Percentiles rank a stretch among this genome's conserved stretches.
phyloP scores from a whole-genome alignment of 2,888 invertebrate species.

The Cataglyphis altisquamis region DNA sequence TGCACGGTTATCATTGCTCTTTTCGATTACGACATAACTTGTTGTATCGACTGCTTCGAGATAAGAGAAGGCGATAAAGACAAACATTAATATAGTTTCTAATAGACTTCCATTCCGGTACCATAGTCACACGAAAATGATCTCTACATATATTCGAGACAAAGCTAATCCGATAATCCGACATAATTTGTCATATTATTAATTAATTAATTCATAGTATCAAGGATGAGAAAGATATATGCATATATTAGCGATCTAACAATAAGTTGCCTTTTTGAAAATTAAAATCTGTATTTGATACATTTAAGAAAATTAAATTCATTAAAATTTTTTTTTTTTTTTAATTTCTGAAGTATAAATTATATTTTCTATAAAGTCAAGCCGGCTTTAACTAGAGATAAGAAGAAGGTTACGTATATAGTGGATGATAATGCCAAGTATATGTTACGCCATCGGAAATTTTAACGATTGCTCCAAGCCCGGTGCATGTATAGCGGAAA shows the following conservation, averaged over 20 bases:
- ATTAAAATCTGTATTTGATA: not conserved
- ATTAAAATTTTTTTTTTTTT: not conserved
- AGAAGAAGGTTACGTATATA: not conserved
- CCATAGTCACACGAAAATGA: not conserved
- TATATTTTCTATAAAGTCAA: not conserved
- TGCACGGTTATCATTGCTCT: constrained; percentile 18
- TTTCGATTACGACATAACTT: constrained; percentile 8
- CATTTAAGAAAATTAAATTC: not conserved
- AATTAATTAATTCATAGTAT: not conserved
- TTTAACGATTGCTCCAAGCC: not conserved
- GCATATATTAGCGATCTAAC: not conserved
- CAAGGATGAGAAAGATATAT: not conserved
- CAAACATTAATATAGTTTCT: not conserved
- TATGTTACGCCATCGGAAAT: constrained; percentile 9
- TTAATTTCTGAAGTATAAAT: not conserved
- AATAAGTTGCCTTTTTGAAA: not conserved
- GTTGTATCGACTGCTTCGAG: constrained; percentile 9
- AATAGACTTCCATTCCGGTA: not conserved
- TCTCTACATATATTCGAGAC: not conserved
- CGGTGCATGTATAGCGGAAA: constrained; percentile 60
- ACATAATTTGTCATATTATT: too few species aligned
- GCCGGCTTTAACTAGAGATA: not conserved
- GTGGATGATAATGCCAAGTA: not conserved
- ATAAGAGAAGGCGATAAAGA: constrained; percentile 17
- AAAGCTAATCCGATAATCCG: not conserved